Percentiles rank a stretch among this genome's conserved stretches.
These are phyloP conservation scores for Pelagia noctiluca DNA, from an alignment of 30 jellyfish, hydroid and myxozoan genomes.

Conservation along the genomic window DNA sequence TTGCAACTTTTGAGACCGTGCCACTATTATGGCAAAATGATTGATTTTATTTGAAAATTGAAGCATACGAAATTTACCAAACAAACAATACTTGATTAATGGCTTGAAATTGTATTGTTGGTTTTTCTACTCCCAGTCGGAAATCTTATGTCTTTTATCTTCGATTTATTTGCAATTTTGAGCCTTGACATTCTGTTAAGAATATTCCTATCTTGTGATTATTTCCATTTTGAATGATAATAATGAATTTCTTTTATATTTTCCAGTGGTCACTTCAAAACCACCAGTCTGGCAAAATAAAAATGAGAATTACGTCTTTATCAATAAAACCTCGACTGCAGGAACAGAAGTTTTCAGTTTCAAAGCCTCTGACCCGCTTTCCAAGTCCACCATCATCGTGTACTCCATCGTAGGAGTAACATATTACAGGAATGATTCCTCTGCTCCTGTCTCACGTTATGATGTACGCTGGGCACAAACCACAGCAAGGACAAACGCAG, in stretches of 20 bases:
- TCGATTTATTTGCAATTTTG: background rate
- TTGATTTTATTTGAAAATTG: too few relatives aligned
- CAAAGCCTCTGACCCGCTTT: background rate
- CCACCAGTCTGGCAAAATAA: conserved; percentile 39
- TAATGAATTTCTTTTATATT: too few relatives aligned
- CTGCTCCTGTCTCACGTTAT: background rate
- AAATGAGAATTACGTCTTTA: background rate
- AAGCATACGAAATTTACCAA: too few relatives aligned
- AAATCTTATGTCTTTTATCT: too few relatives aligned
- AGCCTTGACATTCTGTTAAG: too few relatives aligned
- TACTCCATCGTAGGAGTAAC: conserved; percentile 42
- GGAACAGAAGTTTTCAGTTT: conserved; percentile 11
- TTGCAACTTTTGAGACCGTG: too few relatives aligned
- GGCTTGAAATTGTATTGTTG: too few relatives aligned
- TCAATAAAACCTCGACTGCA: background rate
- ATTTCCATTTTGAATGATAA: too few relatives aligned
- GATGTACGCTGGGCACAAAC: conserved; percentile 21
- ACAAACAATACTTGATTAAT: too few relatives aligned
- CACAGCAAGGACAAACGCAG: background rate
- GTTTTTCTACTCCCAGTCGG: too few relatives aligned
- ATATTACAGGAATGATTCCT: conserved; percentile 11
- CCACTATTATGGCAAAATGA: too few relatives aligned
- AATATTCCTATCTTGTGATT: too few relatives aligned
- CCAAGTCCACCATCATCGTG: conserved; percentile 4
- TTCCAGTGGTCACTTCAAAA: conserved; percentile 11